Evolutionary conservation across 2,888 invertebrate genomes (phyloP), one percentile per base, ranked within the genome.

Genomic region (Nipponacmea schrenckii): DNA sequence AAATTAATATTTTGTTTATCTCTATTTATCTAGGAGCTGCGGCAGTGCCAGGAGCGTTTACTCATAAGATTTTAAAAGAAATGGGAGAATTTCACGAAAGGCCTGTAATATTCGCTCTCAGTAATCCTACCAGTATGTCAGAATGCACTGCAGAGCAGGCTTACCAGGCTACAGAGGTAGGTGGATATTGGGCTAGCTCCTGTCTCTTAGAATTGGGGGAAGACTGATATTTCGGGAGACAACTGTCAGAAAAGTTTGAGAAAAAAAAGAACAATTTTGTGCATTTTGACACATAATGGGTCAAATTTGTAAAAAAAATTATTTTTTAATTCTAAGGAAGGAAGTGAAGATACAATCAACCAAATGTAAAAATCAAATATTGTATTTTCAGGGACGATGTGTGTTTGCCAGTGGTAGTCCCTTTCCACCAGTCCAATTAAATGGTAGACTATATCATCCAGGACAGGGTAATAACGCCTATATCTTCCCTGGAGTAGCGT

Each of bases 81-180:
- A 97, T 99, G 98, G 96, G 92, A 17, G 91, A 91, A 68, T 91
- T 93, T 86, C 96, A 96, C 90, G 92, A 93, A 27, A 91, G 92
- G 69, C 99, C 99, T 2, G 93, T 99, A 76, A 95, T 99, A 82
- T 99, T 99, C 90, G 98, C 99, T 15, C 92, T 99, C 65, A 98
- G 98, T 88, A 99, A 99, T 91, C 99, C 99, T 70, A 99, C 99
- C 70, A 93, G 93, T 89, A 97, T 97, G 91, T 97, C 99, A 0
- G 99, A 99, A 90, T 99, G 99, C 88, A 98, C 99, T n/a, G 99
- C 99, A n/a, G 96, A 97, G 89, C 92, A 96, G 83, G 98, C 98
- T 4, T 99, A 98, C 90, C 92, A 89, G 62, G 90, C 93, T 85
- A 97, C 98, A 0, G 92, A 95, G 77, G 96, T 95, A 85, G 72